These are phyloP conservation scores for Trogon surrucura DNA, from an alignment of 2,113 vertebrate genomes.

Conservation along the genomic window DNA sequence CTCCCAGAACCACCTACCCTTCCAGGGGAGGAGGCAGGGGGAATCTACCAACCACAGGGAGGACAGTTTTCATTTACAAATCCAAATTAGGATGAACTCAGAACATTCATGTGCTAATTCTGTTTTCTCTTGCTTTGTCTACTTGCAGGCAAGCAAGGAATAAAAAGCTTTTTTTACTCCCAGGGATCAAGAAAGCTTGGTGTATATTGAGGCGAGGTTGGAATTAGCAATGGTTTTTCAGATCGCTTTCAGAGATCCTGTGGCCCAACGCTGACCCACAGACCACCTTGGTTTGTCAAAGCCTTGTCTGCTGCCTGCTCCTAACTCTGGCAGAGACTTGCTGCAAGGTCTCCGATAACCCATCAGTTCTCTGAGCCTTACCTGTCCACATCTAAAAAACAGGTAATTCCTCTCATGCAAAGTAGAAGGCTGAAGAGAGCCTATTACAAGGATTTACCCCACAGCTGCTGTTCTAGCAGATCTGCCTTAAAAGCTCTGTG, in stretches of 20 bases:
- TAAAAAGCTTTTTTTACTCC: constrained; percentile 5
- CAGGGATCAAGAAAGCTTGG: not conserved
- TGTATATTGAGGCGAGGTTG: not conserved
- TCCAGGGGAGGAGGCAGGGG: constrained; percentile 49
- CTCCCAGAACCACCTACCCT: constrained; percentile 60
- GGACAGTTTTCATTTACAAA: constrained; percentile 42
- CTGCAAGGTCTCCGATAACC: not conserved
- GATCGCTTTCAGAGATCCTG: not conserved
- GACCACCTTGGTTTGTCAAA: not conserved
- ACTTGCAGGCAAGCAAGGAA: constrained; percentile 10
- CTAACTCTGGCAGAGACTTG: not conserved
- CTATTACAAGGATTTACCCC: not conserved
- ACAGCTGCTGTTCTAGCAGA: not conserved
- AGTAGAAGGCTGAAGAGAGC: not conserved
- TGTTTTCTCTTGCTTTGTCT: constrained; percentile 15
- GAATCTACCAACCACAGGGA: constrained; percentile 62
- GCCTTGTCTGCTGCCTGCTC: not conserved
- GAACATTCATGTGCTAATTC: constrained; percentile 45
- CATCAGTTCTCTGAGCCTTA: not conserved
- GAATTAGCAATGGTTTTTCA: not conserved
- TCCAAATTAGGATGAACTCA: constrained; percentile 42
- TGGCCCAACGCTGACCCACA: not conserved
- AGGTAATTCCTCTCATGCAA: not conserved
- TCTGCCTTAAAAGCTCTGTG: not conserved
- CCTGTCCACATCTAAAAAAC: not conserved